A percentile compares a stretch with the other conserved stretches of the same genome.
phyloP scores from a whole-genome alignment of 2,888 invertebrate genomes.

The Anthophora plumipes region DNA sequence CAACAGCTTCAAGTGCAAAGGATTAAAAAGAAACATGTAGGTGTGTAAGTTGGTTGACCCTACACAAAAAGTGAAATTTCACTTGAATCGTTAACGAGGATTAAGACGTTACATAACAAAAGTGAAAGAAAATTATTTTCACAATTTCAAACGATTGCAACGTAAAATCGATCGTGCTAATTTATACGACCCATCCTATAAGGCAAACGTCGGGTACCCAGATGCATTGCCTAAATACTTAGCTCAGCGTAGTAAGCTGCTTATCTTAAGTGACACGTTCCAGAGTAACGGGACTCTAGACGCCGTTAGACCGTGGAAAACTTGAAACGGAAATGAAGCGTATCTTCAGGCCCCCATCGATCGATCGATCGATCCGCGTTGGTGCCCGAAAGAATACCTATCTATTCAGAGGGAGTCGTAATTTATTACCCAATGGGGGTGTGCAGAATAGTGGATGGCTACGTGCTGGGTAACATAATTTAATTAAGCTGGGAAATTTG shows the following conservation, averaged over 20 bases:
- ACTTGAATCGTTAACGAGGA: too few species aligned
- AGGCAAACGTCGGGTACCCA: too few species aligned
- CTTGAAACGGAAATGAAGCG: background rate
- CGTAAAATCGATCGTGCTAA: too few species aligned
- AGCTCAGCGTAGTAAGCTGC: conserved; percentile 41
- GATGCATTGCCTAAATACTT: conserved; percentile 39
- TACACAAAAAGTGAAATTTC: too few species aligned
- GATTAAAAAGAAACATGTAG: too few species aligned
- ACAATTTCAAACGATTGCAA: too few species aligned
- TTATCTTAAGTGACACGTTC: conserved; percentile 47
- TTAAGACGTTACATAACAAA: too few species aligned
- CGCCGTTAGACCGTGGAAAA: background rate
- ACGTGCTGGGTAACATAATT: conserved; percentile 18
- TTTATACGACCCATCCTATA: too few species aligned
- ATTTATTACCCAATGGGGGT: conserved; percentile 9
- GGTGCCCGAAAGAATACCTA: background rate
- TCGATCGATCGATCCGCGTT: background rate
- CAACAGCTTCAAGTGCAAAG: too few species aligned
- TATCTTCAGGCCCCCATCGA: background rate
- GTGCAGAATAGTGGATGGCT: background rate
- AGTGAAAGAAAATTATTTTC: too few species aligned
- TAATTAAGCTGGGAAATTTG: conserved; percentile 24
- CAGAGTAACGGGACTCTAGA: conserved; percentile 18
- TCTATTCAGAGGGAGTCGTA: background rate
- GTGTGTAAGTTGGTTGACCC: too few species aligned